Evolutionary conservation across 2,797 vertebrate species (phyloP), one percentile per base, ranked within the genome.

Genomic region (Chelon auratus): DNA sequence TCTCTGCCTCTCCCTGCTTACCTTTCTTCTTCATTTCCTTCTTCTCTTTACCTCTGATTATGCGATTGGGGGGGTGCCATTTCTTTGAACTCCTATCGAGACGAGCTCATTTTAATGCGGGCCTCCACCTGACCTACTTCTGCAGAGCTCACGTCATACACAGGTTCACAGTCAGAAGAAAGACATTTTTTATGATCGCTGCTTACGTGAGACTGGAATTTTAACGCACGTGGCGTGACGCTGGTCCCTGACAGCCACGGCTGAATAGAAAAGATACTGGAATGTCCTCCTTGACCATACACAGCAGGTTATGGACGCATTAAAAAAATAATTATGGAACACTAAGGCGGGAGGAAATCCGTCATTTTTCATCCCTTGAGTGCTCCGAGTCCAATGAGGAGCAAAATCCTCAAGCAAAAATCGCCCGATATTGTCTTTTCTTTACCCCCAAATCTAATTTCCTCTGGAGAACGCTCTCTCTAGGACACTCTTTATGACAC

Each of bases 111-210:
- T 85, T 69, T 75, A 69, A 90, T 82, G 75, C 80, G 76, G 78
- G 45, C 74, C 70, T 72, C 47, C 76, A 53, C 60, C 74, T 89
- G 86, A 88, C 88, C 89, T 88, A 87, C 87, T 91, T 92, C 63
- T 81, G 9, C 62, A 30, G 10, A 4, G 2, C 71, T 68, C 65
- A 47, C 61, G 60, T 22, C 26, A 36, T 37, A 43, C 22, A 55
- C 22, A 13, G 36, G 57, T 51, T 40, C 58, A 68, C 58, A 43
- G 51, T 56, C 24, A 66, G n/a, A 43, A 40, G 37, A 80, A 77
- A 60, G 48, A 33, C 30, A 33, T 33, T 47, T 69, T 47, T 72
- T 72, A 39, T 71, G 47, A 66, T 80, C 56, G 68, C 71, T 76
- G 58, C 43, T 60, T 50, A 59, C 22, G 12, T 60, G 52, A 62